Evolutionary conservation across 2,888 invertebrate species (phyloP).

Genomic region (Eupelmus urozonus): DNA sequence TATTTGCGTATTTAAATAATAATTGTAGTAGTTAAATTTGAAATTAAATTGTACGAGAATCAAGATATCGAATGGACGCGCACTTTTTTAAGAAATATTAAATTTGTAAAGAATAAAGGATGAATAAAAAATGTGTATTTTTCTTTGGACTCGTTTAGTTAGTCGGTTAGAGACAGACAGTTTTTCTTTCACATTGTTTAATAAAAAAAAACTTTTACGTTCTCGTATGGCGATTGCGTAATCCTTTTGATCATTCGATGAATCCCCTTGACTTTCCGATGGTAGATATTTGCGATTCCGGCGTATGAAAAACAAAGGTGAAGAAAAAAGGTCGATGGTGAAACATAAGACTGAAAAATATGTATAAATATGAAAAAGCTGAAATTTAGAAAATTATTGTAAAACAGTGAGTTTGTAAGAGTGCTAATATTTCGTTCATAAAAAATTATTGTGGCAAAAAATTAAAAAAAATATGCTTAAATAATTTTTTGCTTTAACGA

Average conservation of each 20-base stretch:
- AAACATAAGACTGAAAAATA: constrained; percentile 50
- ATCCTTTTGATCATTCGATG: constrained; percentile 51
- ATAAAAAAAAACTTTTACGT: constrained; percentile 26
- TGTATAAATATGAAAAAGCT: constrained; percentile 52
- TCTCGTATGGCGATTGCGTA: constrained; percentile 6
- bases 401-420: constrained; percentile 37
- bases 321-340: constrained; percentile 50
- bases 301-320: constrained; percentile 48
- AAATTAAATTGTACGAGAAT: constrained; percentile 48
- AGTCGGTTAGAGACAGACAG: constrained; percentile 65
- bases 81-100: constrained; percentile 11
- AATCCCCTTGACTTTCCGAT: constrained; percentile 46
- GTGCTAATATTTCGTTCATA: constrained; percentile 30
- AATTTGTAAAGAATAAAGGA: constrained; percentile 22
- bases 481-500: constrained; percentile 23
- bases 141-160: constrained; percentile 60
- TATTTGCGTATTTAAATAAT: constrained; percentile 30
- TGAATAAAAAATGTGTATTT: constrained; percentile 6
- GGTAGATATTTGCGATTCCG: constrained; percentile 37
- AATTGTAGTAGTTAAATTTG: constrained; percentile 36
- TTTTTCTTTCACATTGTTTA: constrained; percentile 23
- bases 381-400: constrained; percentile 54
- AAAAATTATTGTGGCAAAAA: constrained; percentile 9
- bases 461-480: background rate
- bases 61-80: constrained; percentile 41